A percentile compares a stretch with the other conserved stretches of the same genome.
Evolutionary conservation across 2,888 invertebrate species (phyloP).

Genomic region (Byasa hedistus): DNA sequence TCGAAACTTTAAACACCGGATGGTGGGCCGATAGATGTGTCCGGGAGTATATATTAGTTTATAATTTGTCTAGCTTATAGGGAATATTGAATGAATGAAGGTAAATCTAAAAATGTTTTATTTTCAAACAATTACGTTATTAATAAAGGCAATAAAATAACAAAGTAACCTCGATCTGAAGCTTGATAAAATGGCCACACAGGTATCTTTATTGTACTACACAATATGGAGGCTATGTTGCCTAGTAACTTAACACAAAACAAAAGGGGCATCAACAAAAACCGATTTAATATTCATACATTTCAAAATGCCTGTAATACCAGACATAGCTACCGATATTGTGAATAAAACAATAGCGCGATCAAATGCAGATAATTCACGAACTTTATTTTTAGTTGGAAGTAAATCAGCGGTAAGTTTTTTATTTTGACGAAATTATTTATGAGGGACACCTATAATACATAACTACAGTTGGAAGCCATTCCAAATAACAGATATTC

Average conservation of each 20-base stretch:
- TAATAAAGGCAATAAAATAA: too few species aligned
- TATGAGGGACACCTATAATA: not conserved
- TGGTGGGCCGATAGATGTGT: too few species aligned
- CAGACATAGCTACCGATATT: constrained; percentile 77
- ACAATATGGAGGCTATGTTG: constrained; percentile 4
- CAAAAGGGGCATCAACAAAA: not conserved
- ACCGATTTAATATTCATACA: not conserved
- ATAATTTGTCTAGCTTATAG: too few species aligned
- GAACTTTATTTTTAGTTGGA: constrained; percentile 83
- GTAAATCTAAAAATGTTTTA: too few species aligned
- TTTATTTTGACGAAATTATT: too few species aligned
- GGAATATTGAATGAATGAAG: too few species aligned
- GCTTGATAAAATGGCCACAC: not conserved
- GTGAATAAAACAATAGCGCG: constrained; percentile 61
- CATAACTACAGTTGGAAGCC: too few species aligned
- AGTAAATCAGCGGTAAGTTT: constrained; percentile 83
- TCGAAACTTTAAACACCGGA: too few species aligned
- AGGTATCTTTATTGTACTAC: not conserved
- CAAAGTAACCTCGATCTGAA: not conserved
- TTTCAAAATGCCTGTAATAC: constrained; percentile 60
- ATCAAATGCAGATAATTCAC: constrained; percentile 56
- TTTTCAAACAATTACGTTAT: too few species aligned
- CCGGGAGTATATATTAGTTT: too few species aligned
- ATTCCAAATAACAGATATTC: too few species aligned
- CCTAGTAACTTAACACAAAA: constrained; percentile 16